phyloP scores from a whole-genome alignment of 2,113 vertebrate species.

The Centropristis striata region DNA sequence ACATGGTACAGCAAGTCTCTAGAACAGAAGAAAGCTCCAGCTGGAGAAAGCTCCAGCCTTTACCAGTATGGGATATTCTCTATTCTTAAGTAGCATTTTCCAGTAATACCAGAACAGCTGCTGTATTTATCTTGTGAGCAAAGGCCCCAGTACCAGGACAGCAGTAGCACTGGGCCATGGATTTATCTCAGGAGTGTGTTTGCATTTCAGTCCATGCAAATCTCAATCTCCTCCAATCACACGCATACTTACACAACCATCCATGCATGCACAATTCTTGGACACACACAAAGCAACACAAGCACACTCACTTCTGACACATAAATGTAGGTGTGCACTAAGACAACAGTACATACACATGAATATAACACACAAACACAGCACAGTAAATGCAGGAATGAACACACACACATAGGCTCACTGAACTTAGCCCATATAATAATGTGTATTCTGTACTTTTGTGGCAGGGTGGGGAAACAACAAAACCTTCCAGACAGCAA shows the following conservation, averaged over 20 bases:
- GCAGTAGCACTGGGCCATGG: constrained; percentile 59
- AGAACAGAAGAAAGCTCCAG: constrained; percentile 32
- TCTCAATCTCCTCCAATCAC: constrained; percentile 52
- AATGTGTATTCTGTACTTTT: constrained; percentile 2
- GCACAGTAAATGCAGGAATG: not conserved
- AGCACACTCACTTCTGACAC: not conserved
- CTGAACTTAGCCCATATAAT: not conserved
- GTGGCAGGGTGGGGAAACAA: not conserved
- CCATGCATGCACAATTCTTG: constrained; percentile 35
- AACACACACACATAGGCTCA: not conserved
- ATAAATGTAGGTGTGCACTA: not conserved
- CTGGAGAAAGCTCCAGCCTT: constrained; percentile 60
- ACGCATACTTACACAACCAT: constrained; percentile 33
- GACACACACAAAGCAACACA: constrained; percentile 10
- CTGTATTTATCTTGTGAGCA: constrained; percentile 55
- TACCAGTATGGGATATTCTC: constrained; percentile 54
- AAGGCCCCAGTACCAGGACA: constrained; percentile 56
- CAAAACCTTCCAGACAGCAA: not conserved
- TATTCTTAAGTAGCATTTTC: constrained; percentile 60
- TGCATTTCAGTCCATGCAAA: constrained; percentile 49
- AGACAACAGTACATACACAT: not conserved
- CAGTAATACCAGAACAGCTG: constrained; percentile 68
- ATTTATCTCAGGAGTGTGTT: constrained; percentile 60
- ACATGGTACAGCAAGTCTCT: constrained; percentile 49
- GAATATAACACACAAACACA: not conserved